A percentile compares a stretch with the other conserved stretches of the same genome.
Conservation (phyloP, 2,797 vertebrate species). For the Scyliorhinus canicula region DNA sequence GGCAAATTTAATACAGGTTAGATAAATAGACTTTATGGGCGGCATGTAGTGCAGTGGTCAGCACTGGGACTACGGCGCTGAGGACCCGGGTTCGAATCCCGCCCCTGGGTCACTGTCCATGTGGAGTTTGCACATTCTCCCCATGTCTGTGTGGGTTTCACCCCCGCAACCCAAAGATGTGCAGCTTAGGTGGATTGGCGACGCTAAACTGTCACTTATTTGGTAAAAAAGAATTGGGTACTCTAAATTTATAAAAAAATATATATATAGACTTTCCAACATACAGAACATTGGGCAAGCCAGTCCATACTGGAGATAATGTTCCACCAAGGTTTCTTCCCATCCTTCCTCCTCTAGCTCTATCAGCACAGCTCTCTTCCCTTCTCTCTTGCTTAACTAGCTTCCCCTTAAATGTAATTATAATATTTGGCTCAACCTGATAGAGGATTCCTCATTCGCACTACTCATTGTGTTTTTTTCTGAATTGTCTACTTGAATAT, state of each 20-base stretch:
- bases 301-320: neutral
- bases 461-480: neutral
- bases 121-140: too few species aligned
- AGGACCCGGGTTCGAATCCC: too few species aligned
- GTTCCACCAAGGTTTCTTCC: neutral
- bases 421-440: neutral
- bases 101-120: too few species aligned
- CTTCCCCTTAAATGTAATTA: neutral
- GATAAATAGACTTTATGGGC: neutral
- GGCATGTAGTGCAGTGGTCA: too few species aligned
- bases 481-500: neutral
- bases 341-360: neutral
- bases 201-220: too few species aligned
- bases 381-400: neutral
- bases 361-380: neutral
- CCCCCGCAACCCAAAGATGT: too few species aligned
- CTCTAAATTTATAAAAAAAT: too few species aligned
- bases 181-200: too few species aligned
- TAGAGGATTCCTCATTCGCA: neutral
- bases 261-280: too few species aligned
- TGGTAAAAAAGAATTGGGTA: too few species aligned
- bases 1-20: neutral
- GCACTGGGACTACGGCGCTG: too few species aligned
- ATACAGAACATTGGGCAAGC: neutral
- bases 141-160: too few species aligned